Percentiles rank a stretch among this genome's conserved stretches.
These are phyloP conservation scores for Rhingia rostrata DNA, from an alignment of 2,888 invertebrate genomes.

Conservation along the genomic window DNA sequence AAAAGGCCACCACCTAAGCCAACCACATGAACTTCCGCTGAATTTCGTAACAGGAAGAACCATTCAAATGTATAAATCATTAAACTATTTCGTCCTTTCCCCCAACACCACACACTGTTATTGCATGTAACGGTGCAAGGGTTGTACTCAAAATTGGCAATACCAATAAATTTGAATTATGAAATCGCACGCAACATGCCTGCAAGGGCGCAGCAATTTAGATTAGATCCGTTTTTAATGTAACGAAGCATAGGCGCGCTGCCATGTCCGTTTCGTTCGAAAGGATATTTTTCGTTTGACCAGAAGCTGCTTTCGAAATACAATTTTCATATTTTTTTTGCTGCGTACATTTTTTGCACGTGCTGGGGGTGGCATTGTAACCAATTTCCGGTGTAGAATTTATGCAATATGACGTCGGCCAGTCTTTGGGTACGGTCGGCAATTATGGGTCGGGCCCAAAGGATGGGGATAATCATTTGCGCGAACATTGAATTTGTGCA, in stretches of 20 bases:
- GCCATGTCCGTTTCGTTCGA: conserved; percentile 24
- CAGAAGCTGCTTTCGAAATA: conserved; percentile 8
- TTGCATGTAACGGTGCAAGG: neutral
- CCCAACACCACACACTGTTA: neutral
- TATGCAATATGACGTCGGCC: conserved; percentile 39
- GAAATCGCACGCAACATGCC: conserved; percentile 56
- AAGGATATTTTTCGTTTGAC: conserved; percentile 20
- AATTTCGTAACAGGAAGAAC: conserved; percentile 20
- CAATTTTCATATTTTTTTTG: conserved; percentile 19
- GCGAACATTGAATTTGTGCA: conserved; percentile 66
- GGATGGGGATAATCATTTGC: conserved; percentile 18
- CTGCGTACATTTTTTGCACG: conserved; percentile 14
- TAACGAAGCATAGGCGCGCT: conserved; percentile 25
- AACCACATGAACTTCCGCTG: conserved; percentile 45
- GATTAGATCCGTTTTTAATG: conserved; percentile 66
- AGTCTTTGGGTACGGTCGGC: neutral
- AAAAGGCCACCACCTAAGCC: conserved; percentile 34
- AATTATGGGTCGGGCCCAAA: neutral
- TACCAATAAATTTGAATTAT: conserved; percentile 67
- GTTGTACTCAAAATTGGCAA: conserved; percentile 43
- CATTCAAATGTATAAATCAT: conserved; percentile 47
- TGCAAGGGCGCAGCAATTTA: conserved; percentile 57
- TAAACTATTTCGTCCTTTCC: conserved; percentile 26
- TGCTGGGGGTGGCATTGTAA: conserved; percentile 5
- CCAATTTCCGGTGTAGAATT: conserved; percentile 54